These are phyloP conservation scores for Hylaea fasciaria DNA, from an alignment of 2,888 invertebrate genomes.

Conservation along the genomic window DNA sequence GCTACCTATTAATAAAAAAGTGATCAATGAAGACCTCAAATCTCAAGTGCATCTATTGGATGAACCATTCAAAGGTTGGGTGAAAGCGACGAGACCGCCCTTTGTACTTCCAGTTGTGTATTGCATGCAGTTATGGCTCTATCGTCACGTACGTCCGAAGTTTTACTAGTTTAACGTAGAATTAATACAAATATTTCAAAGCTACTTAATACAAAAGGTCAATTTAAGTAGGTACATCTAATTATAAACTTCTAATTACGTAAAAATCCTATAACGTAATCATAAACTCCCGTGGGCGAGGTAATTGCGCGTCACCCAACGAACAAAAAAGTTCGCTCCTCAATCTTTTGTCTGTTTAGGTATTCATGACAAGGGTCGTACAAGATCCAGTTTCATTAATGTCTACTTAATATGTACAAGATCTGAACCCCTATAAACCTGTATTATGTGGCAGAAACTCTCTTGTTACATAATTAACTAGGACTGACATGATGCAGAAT, in stretches of 20 bases:
- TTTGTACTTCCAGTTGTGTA: no score
- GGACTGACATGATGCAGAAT: slow-evolving; percentile 11
- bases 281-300: slow-evolving; percentile 8
- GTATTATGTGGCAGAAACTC: slow-evolving; percentile 13
- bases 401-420: slow-evolving; percentile 49
- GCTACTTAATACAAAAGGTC: no score
- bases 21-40: no score
- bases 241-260: slow-evolving; percentile 8
- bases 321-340: slow-evolving; percentile 18
- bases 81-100: no score
- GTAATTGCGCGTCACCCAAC: slow-evolving; percentile 15
- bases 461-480: slow-evolving; percentile 22
- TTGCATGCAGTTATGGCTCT: no score
- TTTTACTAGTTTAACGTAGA: no score
- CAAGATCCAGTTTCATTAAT: slow-evolving; percentile 53
- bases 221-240: background rate
- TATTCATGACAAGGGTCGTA: slow-evolving; percentile 48
- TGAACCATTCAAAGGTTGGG: no score
- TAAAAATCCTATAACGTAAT: slow-evolving; percentile 2
- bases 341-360: slow-evolving; percentile 44
- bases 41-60: no score
- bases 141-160: no score
- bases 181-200: no score
- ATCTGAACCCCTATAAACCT: slow-evolving; percentile 26
- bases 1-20: no score